Evolutionary conservation across 1,140 invertebrate genomes (phyloP).

Genomic region (Cherax destructor): DNA sequence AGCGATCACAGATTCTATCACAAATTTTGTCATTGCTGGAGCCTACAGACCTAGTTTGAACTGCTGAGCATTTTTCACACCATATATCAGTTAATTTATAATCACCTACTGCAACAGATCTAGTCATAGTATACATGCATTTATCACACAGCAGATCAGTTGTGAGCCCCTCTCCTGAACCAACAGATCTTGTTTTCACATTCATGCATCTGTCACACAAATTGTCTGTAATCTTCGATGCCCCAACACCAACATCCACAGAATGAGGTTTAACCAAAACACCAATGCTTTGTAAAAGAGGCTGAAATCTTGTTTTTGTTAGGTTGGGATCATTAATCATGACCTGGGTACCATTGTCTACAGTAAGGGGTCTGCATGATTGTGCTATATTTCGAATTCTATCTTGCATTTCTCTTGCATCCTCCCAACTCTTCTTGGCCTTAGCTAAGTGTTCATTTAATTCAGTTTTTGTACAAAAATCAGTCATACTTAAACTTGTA

Average conservation of each 20-base stretch:
- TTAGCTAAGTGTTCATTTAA: conserved; percentile 65
- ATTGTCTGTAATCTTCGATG: conserved; percentile 75
- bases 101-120: conserved; percentile 71
- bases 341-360: conserved; percentile 72
- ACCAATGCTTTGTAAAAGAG: conserved; percentile 45
- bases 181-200: conserved; percentile 75
- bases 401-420: background rate
- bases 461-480: conserved; percentile 65
- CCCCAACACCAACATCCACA: conserved; percentile 76
- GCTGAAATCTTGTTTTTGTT: conserved; percentile 64
- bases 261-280: conserved; percentile 75
- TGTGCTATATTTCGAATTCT: background rate
- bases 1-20: conserved; percentile 67
- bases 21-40: conserved; percentile 53
- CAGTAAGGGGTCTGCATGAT: conserved; percentile 39
- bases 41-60: conserved; percentile 45
- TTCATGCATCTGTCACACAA: conserved; percentile 78
- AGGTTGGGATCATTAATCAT: conserved; percentile 72
- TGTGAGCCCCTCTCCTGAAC: conserved; percentile 73
- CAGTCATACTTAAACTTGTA: conserved; percentile 73
- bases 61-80: conserved; percentile 67
- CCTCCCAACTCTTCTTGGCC: conserved; percentile 55
- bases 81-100: conserved; percentile 57
- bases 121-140: conserved; percentile 14
- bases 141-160: conserved; percentile 67